Evolutionary conservation across 2,888 invertebrate species (phyloP).

Genomic region (Melipona bicolor): DNA sequence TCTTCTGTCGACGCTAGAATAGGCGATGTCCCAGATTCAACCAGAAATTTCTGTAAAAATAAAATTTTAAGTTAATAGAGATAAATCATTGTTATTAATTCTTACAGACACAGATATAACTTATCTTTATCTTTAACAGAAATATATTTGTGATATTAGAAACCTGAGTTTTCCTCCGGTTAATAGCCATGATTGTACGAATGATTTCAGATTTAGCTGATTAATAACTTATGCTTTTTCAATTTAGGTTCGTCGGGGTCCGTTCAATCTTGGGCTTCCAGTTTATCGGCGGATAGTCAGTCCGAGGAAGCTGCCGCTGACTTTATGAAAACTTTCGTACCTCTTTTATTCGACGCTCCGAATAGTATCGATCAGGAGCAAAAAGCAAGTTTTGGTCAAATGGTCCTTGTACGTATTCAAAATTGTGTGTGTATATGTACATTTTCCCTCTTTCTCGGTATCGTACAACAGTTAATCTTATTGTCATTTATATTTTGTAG

Average conservation of each 20-base stretch:
- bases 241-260: conserved; percentile 86
- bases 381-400: conserved; percentile 89
- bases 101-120: background rate
- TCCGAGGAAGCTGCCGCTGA: conserved; percentile 86
- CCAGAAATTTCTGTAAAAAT: background rate
- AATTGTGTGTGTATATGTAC: background rate
- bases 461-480: too few relatives aligned
- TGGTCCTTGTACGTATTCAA: conserved; percentile 85
- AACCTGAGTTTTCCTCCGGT: background rate
- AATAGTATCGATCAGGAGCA: conserved; percentile 86
- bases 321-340: conserved; percentile 89
- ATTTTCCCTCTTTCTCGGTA: too few relatives aligned
- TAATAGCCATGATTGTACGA: background rate
- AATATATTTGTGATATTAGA: background rate
- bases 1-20: background rate
- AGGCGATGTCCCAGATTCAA: background rate
- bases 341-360: conserved; percentile 87
- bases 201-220: background rate
- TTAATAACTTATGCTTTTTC: background rate
- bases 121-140: too few relatives aligned
- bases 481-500: too few relatives aligned
- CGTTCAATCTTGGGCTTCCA: conserved; percentile 88
- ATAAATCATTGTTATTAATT: background rate
- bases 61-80: background rate
- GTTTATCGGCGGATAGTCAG: conserved; percentile 87